Evolutionary conservation across 2,797 vertebrate genomes (phyloP), one percentile per base, ranked within the genome.

Genomic region (Myotis daubentonii): DNA sequence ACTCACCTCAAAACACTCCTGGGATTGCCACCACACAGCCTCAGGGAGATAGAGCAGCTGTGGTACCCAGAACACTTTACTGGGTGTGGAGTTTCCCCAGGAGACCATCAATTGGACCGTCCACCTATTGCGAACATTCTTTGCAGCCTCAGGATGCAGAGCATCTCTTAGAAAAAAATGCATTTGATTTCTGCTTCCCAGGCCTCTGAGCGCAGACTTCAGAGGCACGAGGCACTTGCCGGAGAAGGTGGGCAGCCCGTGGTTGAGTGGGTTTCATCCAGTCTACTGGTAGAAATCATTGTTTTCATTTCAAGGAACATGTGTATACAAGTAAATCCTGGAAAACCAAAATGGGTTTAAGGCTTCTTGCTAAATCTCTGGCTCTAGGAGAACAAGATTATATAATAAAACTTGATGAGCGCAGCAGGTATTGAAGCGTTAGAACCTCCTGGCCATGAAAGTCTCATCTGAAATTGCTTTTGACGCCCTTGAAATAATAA

Each of bases 21-120:
- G 38, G 25, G 57, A 5, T 12, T 22, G 51, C 44, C 71, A 28
- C 12, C 74, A 1, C 1, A 1, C 3, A 8, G 33, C 25, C 81
- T 17, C 8, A 8, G 0, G 0, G 44, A n/a, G 8, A 2, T 2
- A 1, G 33, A 7, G 57, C 1, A 0, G 47, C 1, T 0, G 47
- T 2, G 36, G 13, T 2, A 4, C 10, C 8, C 44, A n/a, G 22
- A 22, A 3, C 17, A 33, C 51, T 4, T 13, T 22, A 1, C 76
- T 3, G 16, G 10, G 15, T 9, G 2, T 41, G 55, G n/a, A 23
- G 11, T 53, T 16, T 23, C 25, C 33, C 53, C n/a, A 2, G 25
- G 2, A 12, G 76, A 10, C 62, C 6, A 0, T 6, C 2, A 4
- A 3, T 25, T 62, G 25, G 15, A 15, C 51, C 2, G 1, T 0